Evolutionary conservation across 2,113 vertebrate species (phyloP), one percentile per base, ranked within the genome.

Genomic region (Varanus salvator): DNA sequence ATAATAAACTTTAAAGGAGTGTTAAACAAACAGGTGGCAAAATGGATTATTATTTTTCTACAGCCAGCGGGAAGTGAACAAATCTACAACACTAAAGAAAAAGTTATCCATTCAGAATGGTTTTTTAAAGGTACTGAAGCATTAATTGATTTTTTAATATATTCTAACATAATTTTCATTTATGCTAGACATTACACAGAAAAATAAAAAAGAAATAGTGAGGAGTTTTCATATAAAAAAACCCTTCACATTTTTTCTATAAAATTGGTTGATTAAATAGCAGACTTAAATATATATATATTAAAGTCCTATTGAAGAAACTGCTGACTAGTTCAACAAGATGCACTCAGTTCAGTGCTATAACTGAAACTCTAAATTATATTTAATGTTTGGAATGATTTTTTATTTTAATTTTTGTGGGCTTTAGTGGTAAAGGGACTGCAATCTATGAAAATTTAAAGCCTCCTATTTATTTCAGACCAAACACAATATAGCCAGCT

Each of bases 161-260:
- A 93, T 92, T 95, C 90, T 91, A 85, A 86, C 92, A 72, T 9
- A 93, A 86, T 93, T 94, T 94, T 95, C 92, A 91, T 93, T 94
- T 95, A 91, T 91, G 57, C 71, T 84, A 93, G 87, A 93, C 87
- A 92, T 87, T 94, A 91, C 92, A 90, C 86, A 93, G 87, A 95
- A 96, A 95, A 91, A 91, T 93, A 94, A 95, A 94, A 93, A 91
- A 91, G 92, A 95, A 96, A 96, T 94, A 95, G 92, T 84, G 80
- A 91, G 64, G 82, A 90, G 77, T 94, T 95, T 95, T 93, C 89
- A 91, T 95, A 75, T 94, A 94, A 94, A 95, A 96, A 94, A 57
- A 1, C 12, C 21, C 25, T 44, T n/a, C 94, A 95, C 88, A 92
- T 93, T 89, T 93, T 44, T 84, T 57, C 60, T 57, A 77, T 95